Evolutionary conservation across 2,113 vertebrate genomes (phyloP).

Genomic region (Onychostruthus taczanowskii): DNA sequence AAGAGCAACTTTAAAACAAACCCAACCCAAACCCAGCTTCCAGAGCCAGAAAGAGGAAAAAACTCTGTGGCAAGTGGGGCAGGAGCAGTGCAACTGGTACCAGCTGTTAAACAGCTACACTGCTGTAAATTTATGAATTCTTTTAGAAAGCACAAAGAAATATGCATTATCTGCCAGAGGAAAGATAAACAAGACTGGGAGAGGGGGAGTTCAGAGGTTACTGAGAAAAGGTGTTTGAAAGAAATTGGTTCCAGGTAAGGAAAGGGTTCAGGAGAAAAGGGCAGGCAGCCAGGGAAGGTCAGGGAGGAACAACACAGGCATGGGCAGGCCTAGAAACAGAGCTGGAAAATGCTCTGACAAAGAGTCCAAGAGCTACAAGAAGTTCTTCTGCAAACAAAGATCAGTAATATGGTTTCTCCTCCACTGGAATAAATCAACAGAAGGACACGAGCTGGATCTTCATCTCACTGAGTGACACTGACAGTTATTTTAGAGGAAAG

Average conservation of each 20-base stretch:
- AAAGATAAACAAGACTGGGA: neutral
- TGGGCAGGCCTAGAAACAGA: neutral
- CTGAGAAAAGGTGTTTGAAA: neutral
- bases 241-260: neutral
- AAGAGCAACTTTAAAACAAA: neutral
- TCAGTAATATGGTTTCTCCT: neutral
- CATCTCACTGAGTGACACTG: neutral
- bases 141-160: neutral
- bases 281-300: neutral
- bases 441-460: neutral
- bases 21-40: neutral
- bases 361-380: neutral
- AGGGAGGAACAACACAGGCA: neutral
- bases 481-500: neutral
- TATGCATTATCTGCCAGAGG: neutral
- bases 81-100: neutral
- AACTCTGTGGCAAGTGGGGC: neutral
- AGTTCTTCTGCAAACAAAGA: neutral
- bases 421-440: neutral
- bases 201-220: neutral
- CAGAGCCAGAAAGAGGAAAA: neutral
- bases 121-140: neutral
- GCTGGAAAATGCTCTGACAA: neutral
- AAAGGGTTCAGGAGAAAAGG: neutral
- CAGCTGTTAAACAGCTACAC: neutral